These are phyloP conservation scores for Ctenopoma kingsleyae DNA, from an alignment of 2,797 vertebrate species.

Conservation along the genomic window DNA sequence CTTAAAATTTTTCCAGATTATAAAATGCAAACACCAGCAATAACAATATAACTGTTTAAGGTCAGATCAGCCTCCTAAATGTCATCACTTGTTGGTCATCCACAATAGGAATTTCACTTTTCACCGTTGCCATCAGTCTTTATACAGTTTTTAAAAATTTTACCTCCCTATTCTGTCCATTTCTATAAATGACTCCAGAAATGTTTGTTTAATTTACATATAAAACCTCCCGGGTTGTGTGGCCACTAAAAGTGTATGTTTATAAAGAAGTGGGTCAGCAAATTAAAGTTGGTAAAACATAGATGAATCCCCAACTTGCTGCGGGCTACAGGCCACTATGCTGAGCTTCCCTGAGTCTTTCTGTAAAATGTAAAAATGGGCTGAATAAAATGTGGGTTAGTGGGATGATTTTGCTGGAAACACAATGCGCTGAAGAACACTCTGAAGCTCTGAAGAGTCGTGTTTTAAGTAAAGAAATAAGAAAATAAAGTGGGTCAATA, in stretches of 20 bases:
- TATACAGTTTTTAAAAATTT: not conserved
- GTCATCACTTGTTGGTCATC: too few species aligned
- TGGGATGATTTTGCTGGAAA: slow-evolving; percentile 8
- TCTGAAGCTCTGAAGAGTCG: not conserved
- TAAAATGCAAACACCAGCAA: too few species aligned
- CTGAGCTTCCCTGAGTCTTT: slow-evolving; percentile 3
- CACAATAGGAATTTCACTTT: too few species aligned
- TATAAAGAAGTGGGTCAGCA: slow-evolving; percentile 22
- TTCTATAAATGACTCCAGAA: slow-evolving; percentile 18
- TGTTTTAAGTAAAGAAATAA: not conserved
- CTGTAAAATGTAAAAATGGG: not conserved
- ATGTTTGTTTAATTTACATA: not conserved
- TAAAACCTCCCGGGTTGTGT: slow-evolving; percentile 1
- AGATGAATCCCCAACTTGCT: not conserved
- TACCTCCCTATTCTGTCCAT: not conserved
- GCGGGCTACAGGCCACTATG: not conserved
- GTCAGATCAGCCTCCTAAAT: too few species aligned
- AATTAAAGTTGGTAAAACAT: not conserved
- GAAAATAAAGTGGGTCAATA: slow-evolving; percentile 9
- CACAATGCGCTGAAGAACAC: not conserved
- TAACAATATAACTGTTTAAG: too few species aligned
- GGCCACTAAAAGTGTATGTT: not conserved
- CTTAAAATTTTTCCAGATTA: too few species aligned
- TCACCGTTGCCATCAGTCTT: not conserved
- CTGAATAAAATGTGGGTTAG: slow-evolving; percentile 20